Percentiles rank a stretch among this genome's conserved stretches.
Evolutionary conservation across 2,888 invertebrate species (phyloP).

Genomic region (Caenorhabditis imperialis): DNA sequence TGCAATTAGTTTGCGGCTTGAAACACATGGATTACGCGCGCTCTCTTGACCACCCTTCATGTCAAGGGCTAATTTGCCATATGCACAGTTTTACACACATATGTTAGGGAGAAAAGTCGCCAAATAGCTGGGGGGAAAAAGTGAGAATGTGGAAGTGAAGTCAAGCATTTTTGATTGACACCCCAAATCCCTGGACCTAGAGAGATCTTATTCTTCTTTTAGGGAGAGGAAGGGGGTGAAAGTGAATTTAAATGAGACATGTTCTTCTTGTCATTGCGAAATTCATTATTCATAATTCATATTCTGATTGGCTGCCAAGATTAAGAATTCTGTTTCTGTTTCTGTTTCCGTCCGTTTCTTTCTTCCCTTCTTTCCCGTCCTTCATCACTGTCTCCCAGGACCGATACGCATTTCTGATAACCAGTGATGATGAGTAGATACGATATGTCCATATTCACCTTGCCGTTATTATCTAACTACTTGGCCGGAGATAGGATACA

Average conservation of each 20-base stretch:
- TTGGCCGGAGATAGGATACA: constrained; percentile 3
- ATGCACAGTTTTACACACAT: constrained; percentile 48
- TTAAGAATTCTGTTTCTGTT: too few relatives aligned
- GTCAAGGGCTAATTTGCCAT: constrained; percentile 67
- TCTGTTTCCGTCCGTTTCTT: constrained; percentile 37
- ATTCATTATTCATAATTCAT: constrained; percentile 43
- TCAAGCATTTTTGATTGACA: constrained; percentile 59
- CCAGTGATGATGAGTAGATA: constrained; percentile 21
- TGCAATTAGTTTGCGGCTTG: constrained; percentile 31
- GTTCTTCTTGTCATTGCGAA: constrained; percentile 50
- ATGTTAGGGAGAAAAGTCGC: not conserved
- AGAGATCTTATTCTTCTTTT: not conserved
- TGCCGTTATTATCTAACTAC: constrained; percentile 52
- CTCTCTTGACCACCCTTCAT: constrained; percentile 61
- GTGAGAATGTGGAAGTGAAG: constrained; percentile 35
- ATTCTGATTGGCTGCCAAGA: constrained; percentile 50
- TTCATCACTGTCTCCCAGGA: constrained; percentile 16
- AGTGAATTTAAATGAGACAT: constrained; percentile 52
- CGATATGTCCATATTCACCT: constrained; percentile 52
- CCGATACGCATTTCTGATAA: constrained; percentile 51
- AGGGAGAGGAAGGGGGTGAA: constrained; percentile 8
- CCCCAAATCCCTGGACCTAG: constrained; percentile 32
- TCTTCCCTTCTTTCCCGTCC: constrained; percentile 7
- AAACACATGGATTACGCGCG: constrained; percentile 42
- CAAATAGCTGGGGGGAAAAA: not conserved